Evolutionary conservation across 92 coral and sea anemone species (phyloP), one percentile per base, ranked within the genome.

Genomic region (Porites cylindrica): DNA sequence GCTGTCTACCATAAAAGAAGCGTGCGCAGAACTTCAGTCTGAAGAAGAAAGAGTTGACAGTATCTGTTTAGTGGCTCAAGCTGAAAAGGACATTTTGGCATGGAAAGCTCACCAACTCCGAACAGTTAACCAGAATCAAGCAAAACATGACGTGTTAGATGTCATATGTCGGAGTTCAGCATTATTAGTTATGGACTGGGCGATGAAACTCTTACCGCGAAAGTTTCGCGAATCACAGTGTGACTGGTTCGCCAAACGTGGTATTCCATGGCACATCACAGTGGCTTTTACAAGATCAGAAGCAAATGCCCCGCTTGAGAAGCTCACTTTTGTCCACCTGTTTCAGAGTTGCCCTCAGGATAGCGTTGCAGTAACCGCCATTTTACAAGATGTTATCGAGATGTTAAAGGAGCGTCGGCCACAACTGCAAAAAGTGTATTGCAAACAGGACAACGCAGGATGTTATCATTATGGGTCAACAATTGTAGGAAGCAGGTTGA

Each of bases 401-500:
- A 58, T 72, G 1, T 21, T 78, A 47, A 86, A 86, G 72, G 60
- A 64, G 10, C 77, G 69, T 1, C 72, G 76, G 4, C 90, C 90
- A 54, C 65, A 59, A 67, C 66, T 86, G 20, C 54, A 86, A n/a
- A 86, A 67, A 70, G 90, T 38, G 50, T 86, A 52, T 16, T 86
- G 70, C 20, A 86, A 86, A 86, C 90, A 86, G 19, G 90, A 86
- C 79, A 86, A 86, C 60, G 90, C 85, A 1, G 90, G 90, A 61
- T 86, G 90, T 18, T 86, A 86, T 32, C 90, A 86, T 62, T 77
- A 80, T 50, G 75, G 90, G 7, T 68, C 67, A 70, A 29, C 32
- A 29, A 29, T 29, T 29, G 32, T 29, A 29, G 32, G 32, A 29
- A 29, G 32, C 32, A 29, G 3, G 17, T 47, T 19, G 7, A 38